These are phyloP conservation scores for Drosophila suzukii DNA, from an alignment of 1,140 invertebrate genomes.

Conservation along the genomic window DNA sequence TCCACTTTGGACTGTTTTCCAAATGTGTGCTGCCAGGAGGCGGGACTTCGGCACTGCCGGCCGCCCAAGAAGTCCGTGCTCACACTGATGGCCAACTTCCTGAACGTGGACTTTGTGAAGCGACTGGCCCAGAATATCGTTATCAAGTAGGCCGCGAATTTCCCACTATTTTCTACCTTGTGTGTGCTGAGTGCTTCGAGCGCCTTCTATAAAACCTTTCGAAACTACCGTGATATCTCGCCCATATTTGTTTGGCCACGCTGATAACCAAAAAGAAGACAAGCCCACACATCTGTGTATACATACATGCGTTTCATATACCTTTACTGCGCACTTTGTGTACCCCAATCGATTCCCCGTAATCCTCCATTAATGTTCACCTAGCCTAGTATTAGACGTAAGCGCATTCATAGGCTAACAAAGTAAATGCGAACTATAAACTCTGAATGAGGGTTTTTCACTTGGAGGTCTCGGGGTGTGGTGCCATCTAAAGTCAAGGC, in stretches of 20 bases:
- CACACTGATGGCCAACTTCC: constrained; percentile 87
- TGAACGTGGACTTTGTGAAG: constrained; percentile 82
- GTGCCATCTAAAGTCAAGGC: constrained; percentile 3
- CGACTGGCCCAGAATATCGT: constrained; percentile 81
- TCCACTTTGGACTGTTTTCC: constrained; percentile 90
- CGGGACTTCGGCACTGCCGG: constrained; percentile 88
- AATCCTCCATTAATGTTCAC: constrained; percentile 25
- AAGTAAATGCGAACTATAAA: constrained; percentile 27
- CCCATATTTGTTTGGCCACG: constrained; percentile 30
- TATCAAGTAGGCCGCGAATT: constrained; percentile 67
- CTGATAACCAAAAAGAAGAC: constrained; percentile 51
- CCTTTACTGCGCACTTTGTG: constrained; percentile 29
- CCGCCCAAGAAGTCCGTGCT: constrained; percentile 89
- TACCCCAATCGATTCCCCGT: constrained; percentile 9
- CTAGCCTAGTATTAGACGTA: constrained; percentile 45
- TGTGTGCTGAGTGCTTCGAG: constrained; percentile 6
- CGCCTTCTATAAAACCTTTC: constrained; percentile 28
- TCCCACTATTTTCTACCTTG: constrained; percentile 17
- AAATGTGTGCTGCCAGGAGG: constrained; percentile 90
- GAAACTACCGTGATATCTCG: constrained; percentile 57
- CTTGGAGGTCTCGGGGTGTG: constrained; percentile 5
- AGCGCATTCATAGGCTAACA: constrained; percentile 36
- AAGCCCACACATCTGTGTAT: constrained; percentile 6
- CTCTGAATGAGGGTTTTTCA: background rate
- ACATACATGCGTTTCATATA: background rate